Evolutionary conservation across 2,797 vertebrate species (phyloP), one percentile per base, ranked within the genome.

Genomic region (Pantherophis alleghaniensis): DNA sequence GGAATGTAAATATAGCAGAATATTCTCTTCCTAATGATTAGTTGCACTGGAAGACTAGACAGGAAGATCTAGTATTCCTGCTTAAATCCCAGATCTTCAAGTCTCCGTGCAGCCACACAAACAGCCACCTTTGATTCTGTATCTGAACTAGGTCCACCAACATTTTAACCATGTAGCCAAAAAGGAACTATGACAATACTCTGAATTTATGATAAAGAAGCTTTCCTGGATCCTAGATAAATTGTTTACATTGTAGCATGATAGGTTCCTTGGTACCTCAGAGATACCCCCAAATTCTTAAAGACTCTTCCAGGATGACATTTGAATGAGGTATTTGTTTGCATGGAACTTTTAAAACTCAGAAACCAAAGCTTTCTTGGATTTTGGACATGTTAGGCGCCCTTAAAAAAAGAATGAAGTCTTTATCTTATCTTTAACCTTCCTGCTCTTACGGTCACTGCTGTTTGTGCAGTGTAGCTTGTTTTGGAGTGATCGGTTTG

Each of bases 371-470:
- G 28, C 86, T 91, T 83, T 88, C 88, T 88, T 88, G 53, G 63
- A 91, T 88, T 88, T 93, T 88, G 42, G 57, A 79, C 12, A 57
- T 51, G 88, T 88, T 20, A 88, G 32, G 12, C 10, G 11, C 56
- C 32, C 13, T 87, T 26, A 28, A 61, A 83, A 79, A 87, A n/a
- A 42, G 7, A 56, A 16, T 94, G 89, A 92, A 93, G 86, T 90
- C 69, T 55, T 56, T 92, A 91, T 26, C 94, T 95, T 96, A 95
- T 96, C 96, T 74, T 90, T 91, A 96, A 96, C 96, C 95, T 95
- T 0, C 94, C 91, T 95, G 57, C 60, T 94, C 86, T 94, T 47
- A 83, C 89, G 89, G 91, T 94, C 94, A 95, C 69, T 53, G 20
- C 0, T 95, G 87, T 95, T 97, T 97, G 90, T 87, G 47, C 90